Conservation (phyloP, 2,113 vertebrate genomes). For the Catharus bicknelli region DNA sequence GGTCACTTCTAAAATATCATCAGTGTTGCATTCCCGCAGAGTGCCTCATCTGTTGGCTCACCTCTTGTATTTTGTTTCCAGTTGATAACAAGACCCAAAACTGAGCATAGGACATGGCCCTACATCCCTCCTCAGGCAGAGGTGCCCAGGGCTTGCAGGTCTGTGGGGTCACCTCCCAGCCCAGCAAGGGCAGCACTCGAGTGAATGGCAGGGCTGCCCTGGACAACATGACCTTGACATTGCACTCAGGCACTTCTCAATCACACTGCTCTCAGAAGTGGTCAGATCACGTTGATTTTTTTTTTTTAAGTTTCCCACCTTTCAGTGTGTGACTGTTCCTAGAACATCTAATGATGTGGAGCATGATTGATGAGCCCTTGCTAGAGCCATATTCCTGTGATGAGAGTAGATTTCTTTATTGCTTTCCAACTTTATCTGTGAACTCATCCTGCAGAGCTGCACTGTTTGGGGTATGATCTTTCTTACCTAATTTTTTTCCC, state of each 20-base stretch:
- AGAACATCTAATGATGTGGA: not conserved
- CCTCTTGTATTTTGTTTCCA: not conserved
- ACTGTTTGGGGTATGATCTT: not conserved
- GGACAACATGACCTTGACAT: not conserved
- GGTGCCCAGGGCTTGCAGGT: not conserved
- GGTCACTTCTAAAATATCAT: not conserved
- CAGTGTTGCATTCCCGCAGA: not conserved
- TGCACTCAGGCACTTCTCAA: not conserved
- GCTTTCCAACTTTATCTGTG: not conserved
- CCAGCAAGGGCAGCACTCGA: not conserved
- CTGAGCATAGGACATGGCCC: rapidly evolving
- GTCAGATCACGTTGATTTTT: not conserved
- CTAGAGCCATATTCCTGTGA: not conserved
- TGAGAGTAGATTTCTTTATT: not conserved
- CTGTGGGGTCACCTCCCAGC: not conserved
- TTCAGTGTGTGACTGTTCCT: not conserved
- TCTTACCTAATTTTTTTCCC: rapidly evolving
- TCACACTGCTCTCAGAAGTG: not conserved
- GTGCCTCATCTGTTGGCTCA: not conserved
- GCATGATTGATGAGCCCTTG: not conserved
- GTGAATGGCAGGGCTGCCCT: rapidly evolving
- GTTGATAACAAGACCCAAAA: not conserved
- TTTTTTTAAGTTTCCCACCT: not conserved
- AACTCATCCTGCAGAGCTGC: not conserved
- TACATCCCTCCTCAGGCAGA: rapidly evolving